Percentiles rank a stretch among this genome's conserved stretches.
These are phyloP conservation scores for Emydocephalus ijimae DNA, from an alignment of 2,113 vertebrate genomes.

Conservation along the genomic window DNA sequence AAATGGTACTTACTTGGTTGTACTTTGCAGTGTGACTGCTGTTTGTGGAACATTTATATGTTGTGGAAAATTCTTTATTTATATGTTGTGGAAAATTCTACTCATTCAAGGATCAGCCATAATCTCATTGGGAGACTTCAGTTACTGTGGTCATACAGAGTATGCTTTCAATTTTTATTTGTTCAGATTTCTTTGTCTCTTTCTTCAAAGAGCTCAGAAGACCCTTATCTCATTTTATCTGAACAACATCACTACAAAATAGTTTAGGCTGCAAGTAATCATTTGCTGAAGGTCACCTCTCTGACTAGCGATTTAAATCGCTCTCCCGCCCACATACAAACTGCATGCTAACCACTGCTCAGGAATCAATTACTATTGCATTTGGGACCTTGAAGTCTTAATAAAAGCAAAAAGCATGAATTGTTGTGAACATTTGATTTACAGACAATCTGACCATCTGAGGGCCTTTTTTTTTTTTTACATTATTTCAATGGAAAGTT, in stretches of 20 bases:
- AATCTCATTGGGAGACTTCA: not conserved
- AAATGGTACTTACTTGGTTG: not conserved
- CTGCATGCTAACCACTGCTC: not conserved
- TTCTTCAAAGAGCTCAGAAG: not conserved
- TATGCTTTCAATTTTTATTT: not conserved
- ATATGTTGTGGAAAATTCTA: not conserved
- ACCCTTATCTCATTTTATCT: not conserved
- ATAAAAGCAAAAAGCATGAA: not conserved
- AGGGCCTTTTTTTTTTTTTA: not conserved
- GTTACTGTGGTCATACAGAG: not conserved
- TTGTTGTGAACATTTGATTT: not conserved
- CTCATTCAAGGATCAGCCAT: not conserved
- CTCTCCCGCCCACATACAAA: not conserved
- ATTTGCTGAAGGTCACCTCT: not conserved
- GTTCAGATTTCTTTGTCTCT: not conserved
- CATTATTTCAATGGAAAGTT: not conserved
- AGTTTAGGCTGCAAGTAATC: constrained; percentile 1
- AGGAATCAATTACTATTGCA: not conserved
- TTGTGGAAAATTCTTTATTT: not conserved
- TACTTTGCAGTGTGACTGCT: not conserved
- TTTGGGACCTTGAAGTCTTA: not conserved
- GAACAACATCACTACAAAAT: not conserved
- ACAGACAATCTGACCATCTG: not conserved
- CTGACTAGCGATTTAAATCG: not conserved
- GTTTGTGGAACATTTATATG: not conserved